These are phyloP conservation scores for Proterorhinus semilunaris DNA, from an alignment of 2,113 vertebrate genomes.

Conservation along the genomic window DNA sequence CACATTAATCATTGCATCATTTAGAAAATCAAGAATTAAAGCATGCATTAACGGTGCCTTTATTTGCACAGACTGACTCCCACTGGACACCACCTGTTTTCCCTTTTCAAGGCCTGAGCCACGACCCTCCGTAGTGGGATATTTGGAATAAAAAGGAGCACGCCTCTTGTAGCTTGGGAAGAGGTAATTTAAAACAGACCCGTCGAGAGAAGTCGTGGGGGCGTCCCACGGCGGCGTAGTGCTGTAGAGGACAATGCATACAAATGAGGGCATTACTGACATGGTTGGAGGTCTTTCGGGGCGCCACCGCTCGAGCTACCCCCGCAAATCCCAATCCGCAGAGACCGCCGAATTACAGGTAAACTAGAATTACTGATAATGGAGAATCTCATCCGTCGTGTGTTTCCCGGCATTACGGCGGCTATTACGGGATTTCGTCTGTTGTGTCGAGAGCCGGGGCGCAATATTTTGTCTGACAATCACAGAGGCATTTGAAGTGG, in stretches of 20 bases:
- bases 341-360: conserved; percentile 17
- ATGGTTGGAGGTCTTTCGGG: conserved; percentile 36
- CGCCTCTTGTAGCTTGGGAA: conserved; percentile 9
- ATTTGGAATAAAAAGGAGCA: conserved; percentile 20
- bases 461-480: conserved; percentile 37
- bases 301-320: background rate
- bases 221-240: conserved; percentile 50
- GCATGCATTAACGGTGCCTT: conserved; percentile 22
- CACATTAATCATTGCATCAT: conserved; percentile 24
- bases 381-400: background rate
- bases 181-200: conserved; percentile 42
- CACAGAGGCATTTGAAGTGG: conserved; percentile 17
- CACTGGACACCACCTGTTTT: conserved; percentile 72
- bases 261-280: conserved; percentile 72
- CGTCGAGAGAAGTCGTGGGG: conserved; percentile 22
- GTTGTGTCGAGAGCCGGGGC: background rate
- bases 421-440: conserved; percentile 8
- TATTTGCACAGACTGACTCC: conserved; percentile 38
- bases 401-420: conserved; percentile 15
- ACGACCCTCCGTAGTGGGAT: conserved; percentile 15
- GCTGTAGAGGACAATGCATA: conserved; percentile 68
- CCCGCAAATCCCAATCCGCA: background rate
- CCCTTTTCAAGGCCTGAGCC: conserved; percentile 45
- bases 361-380: conserved; percentile 27
- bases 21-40: conserved; percentile 19